A percentile compares a stretch with the other conserved stretches of the same genome.
Conservation (phyloP, 2,113 vertebrate species). For the Alethe diademata region DNA sequence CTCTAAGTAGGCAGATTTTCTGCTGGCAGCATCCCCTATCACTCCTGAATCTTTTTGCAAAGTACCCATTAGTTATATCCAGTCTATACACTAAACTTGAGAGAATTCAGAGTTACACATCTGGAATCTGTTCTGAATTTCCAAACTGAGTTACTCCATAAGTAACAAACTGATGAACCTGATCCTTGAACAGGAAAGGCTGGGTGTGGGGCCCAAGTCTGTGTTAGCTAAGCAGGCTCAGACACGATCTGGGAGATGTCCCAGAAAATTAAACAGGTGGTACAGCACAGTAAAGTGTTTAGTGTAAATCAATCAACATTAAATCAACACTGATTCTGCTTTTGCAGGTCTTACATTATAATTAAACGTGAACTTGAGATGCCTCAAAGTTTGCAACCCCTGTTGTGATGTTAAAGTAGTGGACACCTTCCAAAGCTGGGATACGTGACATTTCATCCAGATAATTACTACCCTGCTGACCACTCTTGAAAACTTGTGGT, state of each 20-base stretch:
- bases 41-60: not conserved
- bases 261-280: not conserved
- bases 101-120: not conserved
- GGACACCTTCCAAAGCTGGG: not conserved
- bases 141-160: not conserved
- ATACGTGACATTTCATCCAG: not conserved
- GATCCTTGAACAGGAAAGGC: not conserved
- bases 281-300: not conserved
- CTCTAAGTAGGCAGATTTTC: constrained; percentile 12
- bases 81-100: not conserved
- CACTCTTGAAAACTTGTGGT: not conserved
- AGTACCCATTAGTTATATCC: not conserved
- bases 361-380: not conserved
- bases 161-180: not conserved
- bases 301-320: not conserved
- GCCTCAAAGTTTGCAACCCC: not conserved
- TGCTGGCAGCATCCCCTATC: not conserved
- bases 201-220: not conserved
- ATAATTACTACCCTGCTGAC: not conserved
- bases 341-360: not conserved
- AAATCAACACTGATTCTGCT: not conserved
- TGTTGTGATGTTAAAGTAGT: not conserved
- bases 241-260: not conserved
- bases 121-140: not conserved
- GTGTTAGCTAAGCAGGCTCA: not conserved